These are phyloP conservation scores for Drosophila willistoni DNA, from an alignment of 1,140 invertebrate genomes.

Conservation along the genomic window DNA sequence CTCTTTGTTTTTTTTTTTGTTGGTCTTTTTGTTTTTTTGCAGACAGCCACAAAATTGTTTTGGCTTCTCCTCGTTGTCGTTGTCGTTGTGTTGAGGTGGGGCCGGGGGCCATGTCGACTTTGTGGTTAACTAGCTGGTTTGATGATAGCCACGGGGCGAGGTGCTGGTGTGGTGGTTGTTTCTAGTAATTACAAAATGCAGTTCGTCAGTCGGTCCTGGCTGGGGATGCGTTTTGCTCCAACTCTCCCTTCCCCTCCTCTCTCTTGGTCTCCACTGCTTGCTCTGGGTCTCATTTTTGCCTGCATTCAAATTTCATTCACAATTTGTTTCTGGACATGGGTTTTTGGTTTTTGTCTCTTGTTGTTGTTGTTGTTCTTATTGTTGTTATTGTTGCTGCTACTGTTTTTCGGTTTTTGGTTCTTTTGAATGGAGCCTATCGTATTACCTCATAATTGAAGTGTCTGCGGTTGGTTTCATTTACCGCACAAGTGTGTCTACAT, in stretches of 20 bases:
- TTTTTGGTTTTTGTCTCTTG: not conserved
- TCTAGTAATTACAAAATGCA: conserved; percentile 46
- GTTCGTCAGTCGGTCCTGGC: conserved; percentile 19
- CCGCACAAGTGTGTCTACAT: conserved; percentile 34
- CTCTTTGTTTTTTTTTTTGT: not conserved
- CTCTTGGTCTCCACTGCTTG: not conserved
- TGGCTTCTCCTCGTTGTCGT: conserved; percentile 56
- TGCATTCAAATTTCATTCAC: conserved; percentile 33
- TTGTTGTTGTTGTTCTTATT: not conserved
- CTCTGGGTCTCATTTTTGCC: not conserved
- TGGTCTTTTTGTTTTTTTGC: not conserved
- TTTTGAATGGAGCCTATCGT: conserved; percentile 25
- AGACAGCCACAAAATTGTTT: conserved; percentile 63
- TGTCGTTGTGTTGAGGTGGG: conserved; percentile 5
- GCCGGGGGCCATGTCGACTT: conserved; percentile 8
- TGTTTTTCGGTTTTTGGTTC: not conserved
- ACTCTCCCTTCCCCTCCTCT: not conserved
- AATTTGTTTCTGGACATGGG: conserved; percentile 16
- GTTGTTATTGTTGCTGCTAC: not conserved
- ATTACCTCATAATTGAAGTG: conserved; percentile 69
- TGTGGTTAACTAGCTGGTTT: conserved; percentile 11
- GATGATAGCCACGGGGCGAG: conserved; percentile 11
- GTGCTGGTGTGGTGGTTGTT: conserved; percentile 31
- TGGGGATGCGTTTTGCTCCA: conserved; percentile 28
- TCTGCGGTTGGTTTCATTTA: conserved; percentile 55